phyloP scores from a whole-genome alignment of 2,113 vertebrate genomes.

The Albula goreensis region DNA sequence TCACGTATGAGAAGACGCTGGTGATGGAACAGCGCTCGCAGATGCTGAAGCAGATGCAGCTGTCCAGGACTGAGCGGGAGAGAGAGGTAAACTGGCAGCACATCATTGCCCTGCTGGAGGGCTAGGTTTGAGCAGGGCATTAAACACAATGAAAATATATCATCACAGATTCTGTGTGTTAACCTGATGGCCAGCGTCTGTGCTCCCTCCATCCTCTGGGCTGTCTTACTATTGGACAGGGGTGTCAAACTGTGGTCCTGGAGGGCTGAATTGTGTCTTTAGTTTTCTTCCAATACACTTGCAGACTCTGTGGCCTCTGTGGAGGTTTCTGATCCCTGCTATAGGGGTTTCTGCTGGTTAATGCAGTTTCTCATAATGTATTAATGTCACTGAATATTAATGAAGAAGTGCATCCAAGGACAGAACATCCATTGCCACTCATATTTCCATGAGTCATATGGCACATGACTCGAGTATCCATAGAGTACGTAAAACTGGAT shows the following conservation, averaged over 20 bases:
- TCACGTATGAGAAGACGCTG: constrained; percentile 94
- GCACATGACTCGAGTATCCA: no score
- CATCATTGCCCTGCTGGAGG: background rate
- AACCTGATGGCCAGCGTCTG: background rate
- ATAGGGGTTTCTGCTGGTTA: background rate
- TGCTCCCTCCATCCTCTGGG: background rate
- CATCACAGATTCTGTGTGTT: background rate
- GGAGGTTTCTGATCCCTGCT: background rate
- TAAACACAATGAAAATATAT: background rate
- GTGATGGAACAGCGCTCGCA: constrained; percentile 97
- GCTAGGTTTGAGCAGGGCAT: background rate
- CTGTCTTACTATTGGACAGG: no score
- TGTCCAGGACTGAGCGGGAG: constrained; percentile 87
- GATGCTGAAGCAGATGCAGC: constrained; percentile 96
- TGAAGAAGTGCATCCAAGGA: background rate
- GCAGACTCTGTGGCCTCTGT: no score
- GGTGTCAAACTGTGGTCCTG: no score
- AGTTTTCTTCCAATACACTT: no score
- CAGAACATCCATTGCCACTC: background rate
- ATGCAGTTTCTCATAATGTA: background rate
- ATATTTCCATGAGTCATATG: background rate
- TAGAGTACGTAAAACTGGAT: background rate
- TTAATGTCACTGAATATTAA: background rate
- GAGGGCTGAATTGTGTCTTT: no score
- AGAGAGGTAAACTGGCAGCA: constrained; percentile 77